Percentiles rank a stretch among this genome's conserved stretches.
Evolutionary conservation across 1,140 invertebrate genomes (phyloP).

Genomic region (Oedothorax gibbosus): DNA sequence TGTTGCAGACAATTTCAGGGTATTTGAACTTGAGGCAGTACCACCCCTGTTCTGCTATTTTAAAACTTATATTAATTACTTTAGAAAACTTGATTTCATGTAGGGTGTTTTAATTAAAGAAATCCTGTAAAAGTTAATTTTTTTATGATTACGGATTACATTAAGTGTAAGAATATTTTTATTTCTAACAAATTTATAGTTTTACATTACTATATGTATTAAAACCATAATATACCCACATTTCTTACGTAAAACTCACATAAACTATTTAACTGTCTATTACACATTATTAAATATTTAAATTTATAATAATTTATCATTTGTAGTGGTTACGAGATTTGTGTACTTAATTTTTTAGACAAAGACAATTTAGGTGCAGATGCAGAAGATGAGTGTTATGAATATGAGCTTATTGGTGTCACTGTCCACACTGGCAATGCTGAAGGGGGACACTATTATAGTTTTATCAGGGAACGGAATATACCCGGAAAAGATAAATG

Average conservation of each 20-base stretch:
- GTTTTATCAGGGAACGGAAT: slow-evolving; percentile 89
- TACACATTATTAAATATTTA: neutral
- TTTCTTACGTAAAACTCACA: neutral
- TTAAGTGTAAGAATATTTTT: no score
- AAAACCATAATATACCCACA: no score
- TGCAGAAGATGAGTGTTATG: slow-evolving; percentile 74
- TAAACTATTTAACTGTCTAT: neutral
- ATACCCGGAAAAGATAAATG: slow-evolving; percentile 79
- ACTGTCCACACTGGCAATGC: slow-evolving; percentile 97
- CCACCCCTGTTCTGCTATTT: no score
- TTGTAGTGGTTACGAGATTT: neutral
- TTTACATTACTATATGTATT: no score
- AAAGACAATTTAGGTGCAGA: slow-evolving; percentile 62
- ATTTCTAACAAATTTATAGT: no score
- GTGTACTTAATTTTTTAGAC: slow-evolving; percentile 20
- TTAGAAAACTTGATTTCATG: no score
- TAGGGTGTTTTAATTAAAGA: no score
- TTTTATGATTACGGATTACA: no score
- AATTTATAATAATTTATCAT: neutral
- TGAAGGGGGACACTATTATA: slow-evolving; percentile 96
- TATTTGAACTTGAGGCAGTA: no score
- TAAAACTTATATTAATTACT: no score
- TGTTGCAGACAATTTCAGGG: no score
- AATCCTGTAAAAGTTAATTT: no score
- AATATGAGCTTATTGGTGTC: slow-evolving; percentile 94